These are phyloP conservation scores for Tapirus terrestris DNA, from an alignment of 2,113 vertebrate species.

Conservation along the genomic window DNA sequence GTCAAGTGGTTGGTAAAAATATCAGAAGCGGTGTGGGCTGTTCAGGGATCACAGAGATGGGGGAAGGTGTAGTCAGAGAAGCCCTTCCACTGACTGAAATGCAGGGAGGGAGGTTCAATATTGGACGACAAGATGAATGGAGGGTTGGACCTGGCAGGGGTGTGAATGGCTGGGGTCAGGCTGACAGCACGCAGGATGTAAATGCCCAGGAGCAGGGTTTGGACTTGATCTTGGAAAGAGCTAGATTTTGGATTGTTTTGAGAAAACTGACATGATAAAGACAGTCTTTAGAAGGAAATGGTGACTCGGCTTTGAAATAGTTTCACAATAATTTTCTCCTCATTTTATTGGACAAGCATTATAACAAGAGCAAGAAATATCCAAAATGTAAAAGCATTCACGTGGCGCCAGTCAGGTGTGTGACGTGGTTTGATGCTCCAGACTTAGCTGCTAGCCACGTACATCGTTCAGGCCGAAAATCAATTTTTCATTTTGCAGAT, in stretches of 20 bases:
- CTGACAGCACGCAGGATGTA: rapidly evolving
- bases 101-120: not conserved
- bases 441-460: not conserved
- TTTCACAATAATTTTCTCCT: not conserved
- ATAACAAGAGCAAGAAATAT: not conserved
- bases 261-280: not conserved
- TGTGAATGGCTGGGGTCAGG: not conserved
- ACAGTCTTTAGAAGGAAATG: not conserved
- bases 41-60: not conserved
- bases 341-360: not conserved
- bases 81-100: not conserved
- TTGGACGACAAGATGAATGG: not conserved
- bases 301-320: not conserved
- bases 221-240: not conserved
- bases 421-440: not conserved
- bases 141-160: not conserved
- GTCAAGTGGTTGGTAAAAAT: not conserved
- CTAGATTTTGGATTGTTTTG: not conserved
- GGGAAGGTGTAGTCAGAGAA: not conserved
- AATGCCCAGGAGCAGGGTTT: not conserved
- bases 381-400: not conserved
- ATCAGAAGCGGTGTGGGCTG: not conserved
- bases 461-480: not conserved
- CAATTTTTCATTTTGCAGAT: conserved; percentile 1
- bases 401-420: not conserved